A percentile compares a stretch with the other conserved stretches of the same genome.
Evolutionary conservation across 1,140 invertebrate species (phyloP).

Genomic region (Hirudo medicinalis): DNA sequence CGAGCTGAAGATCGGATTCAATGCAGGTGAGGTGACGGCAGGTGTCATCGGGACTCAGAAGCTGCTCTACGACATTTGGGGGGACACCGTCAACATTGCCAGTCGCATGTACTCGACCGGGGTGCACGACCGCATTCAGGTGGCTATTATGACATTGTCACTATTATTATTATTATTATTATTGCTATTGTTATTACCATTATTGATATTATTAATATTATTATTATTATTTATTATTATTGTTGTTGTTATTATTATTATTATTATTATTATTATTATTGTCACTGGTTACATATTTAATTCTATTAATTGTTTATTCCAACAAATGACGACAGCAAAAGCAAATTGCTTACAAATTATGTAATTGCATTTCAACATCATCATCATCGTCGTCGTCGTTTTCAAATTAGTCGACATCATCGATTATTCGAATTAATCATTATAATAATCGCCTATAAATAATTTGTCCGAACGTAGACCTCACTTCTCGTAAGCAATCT

Average conservation of each 20-base stretch:
- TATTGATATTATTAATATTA: neutral
- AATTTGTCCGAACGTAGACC: too few species aligned
- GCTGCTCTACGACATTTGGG: slow-evolving; percentile 94
- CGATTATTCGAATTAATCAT: too few species aligned
- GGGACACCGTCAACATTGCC: slow-evolving; percentile 92
- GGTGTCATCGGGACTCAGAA: slow-evolving; percentile 93
- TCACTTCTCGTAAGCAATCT: too few species aligned
- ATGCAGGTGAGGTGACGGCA: slow-evolving; percentile 73
- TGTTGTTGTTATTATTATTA: neutral
- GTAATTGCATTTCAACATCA: too few species aligned
- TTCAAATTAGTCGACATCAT: too few species aligned
- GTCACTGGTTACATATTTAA: neutral
- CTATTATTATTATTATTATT: too few species aligned
- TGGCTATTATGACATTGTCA: neutral
- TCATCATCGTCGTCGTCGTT: too few species aligned
- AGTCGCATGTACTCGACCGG: slow-evolving; percentile 76
- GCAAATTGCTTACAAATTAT: too few species aligned
- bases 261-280: neutral
- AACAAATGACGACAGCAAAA: too few species aligned
- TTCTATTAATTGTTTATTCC: neutral
- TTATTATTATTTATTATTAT: neutral
- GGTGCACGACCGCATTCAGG: slow-evolving; percentile 30
- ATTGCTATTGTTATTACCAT: neutral
- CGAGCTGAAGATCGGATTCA: slow-evolving; percentile 58
- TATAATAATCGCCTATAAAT: too few species aligned